Conservation (phyloP, 2,888 invertebrate genomes). For the Nasonia oneida region DNA sequence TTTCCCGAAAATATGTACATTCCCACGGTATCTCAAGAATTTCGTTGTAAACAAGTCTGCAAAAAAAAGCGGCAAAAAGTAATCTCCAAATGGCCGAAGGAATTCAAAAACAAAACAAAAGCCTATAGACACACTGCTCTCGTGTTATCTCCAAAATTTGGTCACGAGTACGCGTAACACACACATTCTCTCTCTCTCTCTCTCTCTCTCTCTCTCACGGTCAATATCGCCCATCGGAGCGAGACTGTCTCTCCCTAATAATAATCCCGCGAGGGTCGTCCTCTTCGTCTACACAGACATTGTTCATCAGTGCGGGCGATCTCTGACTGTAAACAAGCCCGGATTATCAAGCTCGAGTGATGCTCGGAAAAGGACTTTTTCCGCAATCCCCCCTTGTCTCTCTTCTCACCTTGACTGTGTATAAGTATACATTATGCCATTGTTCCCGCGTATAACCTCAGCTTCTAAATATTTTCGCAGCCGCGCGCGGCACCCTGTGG, state of each 20-base stretch:
- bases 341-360: not conserved
- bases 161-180: not conserved
- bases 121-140: not conserved
- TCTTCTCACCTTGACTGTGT: not conserved
- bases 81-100: not conserved
- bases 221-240: not conserved
- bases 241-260: not conserved
- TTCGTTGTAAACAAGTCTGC: too few species aligned
- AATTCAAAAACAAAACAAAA: slow-evolving; percentile 1
- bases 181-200: too few species aligned
- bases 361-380: not conserved
- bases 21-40: too few species aligned
- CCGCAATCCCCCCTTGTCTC: not conserved
- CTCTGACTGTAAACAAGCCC: slow-evolving; percentile 37
- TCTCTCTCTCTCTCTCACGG: not conserved
- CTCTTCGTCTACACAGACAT: not conserved
- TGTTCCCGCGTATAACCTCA: not conserved
- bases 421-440: not conserved
- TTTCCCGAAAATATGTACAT: too few species aligned
- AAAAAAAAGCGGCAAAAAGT: not conserved
- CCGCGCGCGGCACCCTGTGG: not conserved
- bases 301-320: slow-evolving; percentile 30
- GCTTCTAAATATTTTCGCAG: slow-evolving; percentile 47
- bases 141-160: not conserved
- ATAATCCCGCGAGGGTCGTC: not conserved